Evolutionary conservation across 1,140 invertebrate species (phyloP), one percentile per base, ranked within the genome.

Genomic region (Drosophila lini): DNA sequence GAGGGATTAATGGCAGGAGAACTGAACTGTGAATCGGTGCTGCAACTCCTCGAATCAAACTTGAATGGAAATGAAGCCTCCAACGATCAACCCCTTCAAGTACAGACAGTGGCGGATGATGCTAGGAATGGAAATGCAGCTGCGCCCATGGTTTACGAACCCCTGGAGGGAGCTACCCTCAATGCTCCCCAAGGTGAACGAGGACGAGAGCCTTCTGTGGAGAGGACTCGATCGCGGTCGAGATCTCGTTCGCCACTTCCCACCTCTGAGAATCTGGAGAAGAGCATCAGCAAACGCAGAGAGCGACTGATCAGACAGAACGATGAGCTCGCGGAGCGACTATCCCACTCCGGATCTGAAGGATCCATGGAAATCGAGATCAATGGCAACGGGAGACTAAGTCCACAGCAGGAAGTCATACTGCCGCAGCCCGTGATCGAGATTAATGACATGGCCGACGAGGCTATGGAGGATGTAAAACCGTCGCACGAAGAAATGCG

Each of bases 61-160:
- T 48, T 89, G 1, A 75, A 76, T 60, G 61, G 25, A 15, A 60
- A 40, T n/a, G 71, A 80, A 10, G 3, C n/a, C 2, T 13, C 38
- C 0, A 32, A 40, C 15, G 57, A 78, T 13, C 59, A 81, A 8
- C 8, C 19, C 5, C 22, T 85, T 0, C 48, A 58, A 13, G 25
- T 86, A 3, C 80, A 74, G 16, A 74, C 81, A 45, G 83, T 86
- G 0, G 83, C 83, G 11, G 83, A 86, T 42, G 83, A 86, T 60
- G 71, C 58, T 0, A 60, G 52, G 19, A 70, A 65, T 60, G 73
- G 65, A 0, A 78, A 62, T 47, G 32, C 68, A 1, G 10, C 74
- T 5, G 38, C 71, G 6, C 25, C 80, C 32, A 78, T 89, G 83
- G 42, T 83, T 8, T 88, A 74, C 16, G 80, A 80, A 9, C 19